Evolutionary conservation across 2,113 vertebrate genomes (phyloP).

Genomic region (Aphyosemion australe): DNA sequence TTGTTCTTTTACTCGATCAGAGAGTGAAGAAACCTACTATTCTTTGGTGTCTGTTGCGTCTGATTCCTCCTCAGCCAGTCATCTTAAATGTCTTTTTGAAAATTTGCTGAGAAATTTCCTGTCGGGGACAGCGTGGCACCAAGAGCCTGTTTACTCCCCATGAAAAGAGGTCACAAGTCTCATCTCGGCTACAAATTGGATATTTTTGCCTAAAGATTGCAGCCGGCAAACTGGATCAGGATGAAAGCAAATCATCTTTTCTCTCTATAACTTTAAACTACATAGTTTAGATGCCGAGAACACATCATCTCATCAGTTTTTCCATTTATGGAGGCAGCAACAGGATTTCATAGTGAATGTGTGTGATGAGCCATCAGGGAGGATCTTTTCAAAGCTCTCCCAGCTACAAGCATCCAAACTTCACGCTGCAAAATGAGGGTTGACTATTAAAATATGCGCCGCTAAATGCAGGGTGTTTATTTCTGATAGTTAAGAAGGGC

Average conservation of each 20-base stretch:
- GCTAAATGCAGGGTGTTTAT: conserved; percentile 21
- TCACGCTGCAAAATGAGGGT: conserved; percentile 48
- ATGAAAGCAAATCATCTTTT: conserved; percentile 15
- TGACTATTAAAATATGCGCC: conserved; percentile 44
- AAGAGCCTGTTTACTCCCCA: conserved; percentile 20
- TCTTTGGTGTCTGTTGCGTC: conserved; percentile 31
- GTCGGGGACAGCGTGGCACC: conserved; percentile 7
- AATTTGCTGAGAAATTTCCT: conserved; percentile 10
- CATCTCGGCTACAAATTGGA: conserved; percentile 20
- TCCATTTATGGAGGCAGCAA: conserved; percentile 47
- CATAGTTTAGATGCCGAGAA: conserved; percentile 40
- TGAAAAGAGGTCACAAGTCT: conserved; percentile 20
- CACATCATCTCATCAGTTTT: conserved; percentile 35
- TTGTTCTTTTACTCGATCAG: conserved; percentile 26
- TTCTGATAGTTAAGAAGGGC: conserved; percentile 9
- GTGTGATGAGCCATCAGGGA: conserved; percentile 25
- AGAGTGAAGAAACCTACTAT: conserved; percentile 23
- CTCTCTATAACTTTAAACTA: conserved; percentile 30
- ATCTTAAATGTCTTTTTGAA: conserved; percentile 13
- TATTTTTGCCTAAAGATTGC: conserved; percentile 31
- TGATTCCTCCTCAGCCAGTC: conserved; percentile 24
- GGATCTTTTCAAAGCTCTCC: conserved; percentile 38
- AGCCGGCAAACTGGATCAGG: conserved; percentile 31
- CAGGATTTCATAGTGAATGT: conserved; percentile 51
- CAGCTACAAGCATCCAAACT: conserved; percentile 10